Evolutionary conservation across 2,113 vertebrate species (phyloP).

Genomic region (Leptocoma aspasia): DNA sequence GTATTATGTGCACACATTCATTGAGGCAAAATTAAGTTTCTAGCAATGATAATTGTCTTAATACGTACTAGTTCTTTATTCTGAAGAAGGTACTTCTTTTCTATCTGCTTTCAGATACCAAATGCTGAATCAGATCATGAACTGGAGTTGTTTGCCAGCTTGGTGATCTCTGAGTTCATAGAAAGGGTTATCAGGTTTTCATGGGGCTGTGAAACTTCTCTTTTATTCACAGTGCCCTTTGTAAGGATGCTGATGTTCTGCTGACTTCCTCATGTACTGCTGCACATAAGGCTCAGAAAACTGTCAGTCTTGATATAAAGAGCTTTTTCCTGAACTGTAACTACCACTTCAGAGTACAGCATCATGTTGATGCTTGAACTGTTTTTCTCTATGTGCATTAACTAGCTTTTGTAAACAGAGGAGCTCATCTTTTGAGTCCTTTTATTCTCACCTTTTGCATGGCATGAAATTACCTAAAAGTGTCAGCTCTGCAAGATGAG

Average conservation of each 20-base stretch:
- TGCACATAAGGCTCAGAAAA: not conserved
- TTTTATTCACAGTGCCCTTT: not conserved
- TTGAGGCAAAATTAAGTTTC: not conserved
- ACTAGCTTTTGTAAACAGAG: not conserved
- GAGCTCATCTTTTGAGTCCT: not conserved
- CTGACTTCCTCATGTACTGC: not conserved
- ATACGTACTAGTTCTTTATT: not conserved
- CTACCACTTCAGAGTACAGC: not conserved
- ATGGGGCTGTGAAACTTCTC: not conserved
- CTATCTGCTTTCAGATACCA: not conserved
- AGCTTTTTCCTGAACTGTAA: not conserved
- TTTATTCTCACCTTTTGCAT: not conserved
- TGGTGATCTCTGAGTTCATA: not conserved
- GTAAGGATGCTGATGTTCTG: not conserved
- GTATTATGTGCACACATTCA: not conserved
- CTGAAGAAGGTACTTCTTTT: not conserved
- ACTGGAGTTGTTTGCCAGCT: not conserved
- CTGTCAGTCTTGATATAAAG: not conserved
- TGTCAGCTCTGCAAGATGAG: not conserved
- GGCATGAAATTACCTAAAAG: not conserved
- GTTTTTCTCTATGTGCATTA: not conserved
- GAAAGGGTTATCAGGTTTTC: not conserved
- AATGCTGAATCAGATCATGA: not conserved
- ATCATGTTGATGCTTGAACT: not conserved
- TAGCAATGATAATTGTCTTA: not conserved